Evolutionary conservation across 2,113 vertebrate species (phyloP), one percentile per base, ranked within the genome.

Genomic region (Brachypodius melanocephalos): DNA sequence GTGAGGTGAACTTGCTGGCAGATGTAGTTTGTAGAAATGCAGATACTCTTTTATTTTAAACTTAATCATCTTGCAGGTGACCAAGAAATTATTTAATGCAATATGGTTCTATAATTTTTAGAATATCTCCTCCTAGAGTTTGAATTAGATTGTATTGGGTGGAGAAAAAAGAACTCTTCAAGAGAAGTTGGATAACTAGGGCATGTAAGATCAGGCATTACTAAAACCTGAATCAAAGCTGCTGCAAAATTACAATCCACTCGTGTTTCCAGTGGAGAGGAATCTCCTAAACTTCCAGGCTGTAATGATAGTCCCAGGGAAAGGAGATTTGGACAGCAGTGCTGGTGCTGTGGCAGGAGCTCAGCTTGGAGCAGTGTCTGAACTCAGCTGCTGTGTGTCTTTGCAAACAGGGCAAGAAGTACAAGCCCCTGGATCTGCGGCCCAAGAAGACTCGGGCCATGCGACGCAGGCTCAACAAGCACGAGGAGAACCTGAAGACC

Each of bases 401-500:
- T 22, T 73, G 46, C 66, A 28, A 94, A 93, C 80, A 99, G 99
- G 99, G 99, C 57, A 99, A 99, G 96, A 99, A 99, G 96, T 99
- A 99, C 96, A 99, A 99, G 95, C 99, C 99, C 42, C 97, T 99
- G 38, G 99, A 99, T 51, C 98, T 99, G 98, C 98, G 99, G 94
- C 99, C 99, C 65, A 99, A 99, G 98, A 99, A 99, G 98, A 99
- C 99, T 4, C 98, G 99, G 17, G 99, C 99, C 90, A 98, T 99
- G 97, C 98, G 99, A 17, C 98, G 99, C 81, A 95, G 98, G 26
- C 98, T 99, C 62, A 99, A 98, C 87, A 99, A 99, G 75, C 98
- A 99, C 0, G 99, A 99, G 75, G 97, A 98, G 95, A 98, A 98
- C 85, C 98, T 99, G 91, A 98, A 99, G 95, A 99, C 99, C 74